Evolutionary conservation across 2,888 invertebrate genomes (phyloP).

Genomic region (Megaustenia siamemsis): DNA sequence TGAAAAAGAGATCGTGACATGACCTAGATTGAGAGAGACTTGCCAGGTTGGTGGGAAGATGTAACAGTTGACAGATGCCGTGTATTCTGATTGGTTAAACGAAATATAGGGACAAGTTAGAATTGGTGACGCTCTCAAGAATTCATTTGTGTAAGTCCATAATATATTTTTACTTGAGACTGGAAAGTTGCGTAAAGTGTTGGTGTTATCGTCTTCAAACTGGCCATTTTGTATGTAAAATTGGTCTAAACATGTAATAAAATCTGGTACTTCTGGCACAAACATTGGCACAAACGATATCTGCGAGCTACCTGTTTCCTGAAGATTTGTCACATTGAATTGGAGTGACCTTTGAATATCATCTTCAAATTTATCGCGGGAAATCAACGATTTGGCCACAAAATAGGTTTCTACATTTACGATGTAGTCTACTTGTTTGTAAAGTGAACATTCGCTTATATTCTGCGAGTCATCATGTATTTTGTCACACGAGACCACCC

Average conservation of each 20-base stretch:
- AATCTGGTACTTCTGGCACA: neutral
- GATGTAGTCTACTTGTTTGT: too few species aligned
- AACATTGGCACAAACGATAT: neutral
- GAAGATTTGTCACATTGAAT: neutral
- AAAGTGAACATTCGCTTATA: too few species aligned
- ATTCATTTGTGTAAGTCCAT: constrained; percentile 6
- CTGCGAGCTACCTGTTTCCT: neutral
- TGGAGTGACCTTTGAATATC: neutral
- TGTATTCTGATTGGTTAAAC: constrained; percentile 12
- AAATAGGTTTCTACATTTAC: neutral
- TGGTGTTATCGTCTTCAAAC: neutral
- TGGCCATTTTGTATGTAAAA: neutral
- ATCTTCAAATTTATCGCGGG: constrained; percentile 31
- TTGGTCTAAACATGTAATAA: neutral
- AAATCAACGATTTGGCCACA: neutral
- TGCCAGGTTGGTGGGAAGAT: constrained; percentile 5
- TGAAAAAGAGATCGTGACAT: neutral
- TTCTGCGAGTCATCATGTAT: too few species aligned
- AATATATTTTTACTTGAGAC: neutral
- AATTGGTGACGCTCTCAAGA: neutral
- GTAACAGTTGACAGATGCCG: neutral
- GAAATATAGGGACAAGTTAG: constrained; percentile 12
- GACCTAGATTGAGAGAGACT: neutral
- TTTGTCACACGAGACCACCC: too few species aligned
- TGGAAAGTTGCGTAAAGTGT: neutral